Evolutionary conservation across 2,797 vertebrate genomes (phyloP), one percentile per base, ranked within the genome.

Genomic region (Enteromius argenteus): DNA sequence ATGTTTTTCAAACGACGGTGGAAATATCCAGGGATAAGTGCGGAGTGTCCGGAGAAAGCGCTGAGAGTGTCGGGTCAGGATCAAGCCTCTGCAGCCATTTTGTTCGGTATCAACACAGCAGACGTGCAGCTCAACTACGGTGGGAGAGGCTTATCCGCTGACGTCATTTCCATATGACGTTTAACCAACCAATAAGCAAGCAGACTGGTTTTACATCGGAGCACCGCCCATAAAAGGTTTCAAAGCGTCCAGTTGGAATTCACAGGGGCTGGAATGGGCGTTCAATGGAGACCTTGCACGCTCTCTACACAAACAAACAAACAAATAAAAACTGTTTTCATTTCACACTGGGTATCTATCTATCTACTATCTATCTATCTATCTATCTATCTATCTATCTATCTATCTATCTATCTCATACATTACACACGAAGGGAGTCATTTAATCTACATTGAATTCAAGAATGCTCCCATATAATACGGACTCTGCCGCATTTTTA

Each of bases 21-120:
- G 80, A 89, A 80, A 90, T 90, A 92, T 94, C 94, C 95, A 89
- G 86, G 89, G 88, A 81, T 90, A 89, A 92, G 89, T 92, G 93
- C 88, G 91, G 92, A 93, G 91, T 89, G 91, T 93, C 93, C 90
- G 91, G 87, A 90, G 88, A 79, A 90, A 90, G 92, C 92, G 92
- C 93, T 95, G 93, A 94, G 86, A 89, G 89, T 91, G 91, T 92
- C 93, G 90, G 91, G 89, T 86, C 86, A 91, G 90, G 93, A 92
- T 77, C 91, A 92, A 88, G 92, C 86, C 91, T 92, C 89, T 90
- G 93, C 94, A 95, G 95, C 95, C 95, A 96, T 96, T 95, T 96
- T 96, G 95, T 95, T 94, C 90, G 93, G 92, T 42, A 94, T 93
- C 94, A 94, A 94, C 91, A 92, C 91, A 10, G 93, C 84, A 83